Base-by-base conservation (phyloP, 2,888 invertebrate species). In the Brachycybe producta region DNA sequence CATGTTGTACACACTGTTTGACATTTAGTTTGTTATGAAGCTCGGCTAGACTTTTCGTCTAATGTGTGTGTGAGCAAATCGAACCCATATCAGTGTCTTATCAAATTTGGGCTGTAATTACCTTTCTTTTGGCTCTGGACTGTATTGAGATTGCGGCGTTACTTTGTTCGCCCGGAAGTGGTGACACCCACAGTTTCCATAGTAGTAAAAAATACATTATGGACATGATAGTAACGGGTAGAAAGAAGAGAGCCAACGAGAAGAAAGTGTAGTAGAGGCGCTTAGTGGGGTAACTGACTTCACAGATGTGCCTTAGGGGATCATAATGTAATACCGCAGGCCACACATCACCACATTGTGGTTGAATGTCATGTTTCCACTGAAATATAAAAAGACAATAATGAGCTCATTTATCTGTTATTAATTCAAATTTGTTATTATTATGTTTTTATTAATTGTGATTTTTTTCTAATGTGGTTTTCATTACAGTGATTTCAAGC, bases 211-310 rank as follows among this genome's bases (percentile, higher is more conserved):
- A 56, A 52, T 70, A 70, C 3, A 68, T 65, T 3, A 62, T 57
- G 1, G 62, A 56, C 68, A 70, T 70, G 17, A 67, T 60, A 26
- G 63, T 49, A 21, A 68, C 63, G 1, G 70, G 70, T 11, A 69
- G 49, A 54, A 69, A 67, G 57, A 66, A 70, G 7, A 70, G 56
- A 0, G 66, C 64, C 5, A 67, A 57, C 4, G 65, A 63, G 27
- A 68, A 59, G 26, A 60, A 58, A 5, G 59, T 57, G 52, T 60
- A 60, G 43, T 60, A 60, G 21, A 58, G 40, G 38, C 56, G 57
- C 39, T 59, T 59, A 36, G 52, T 39, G 2, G 57, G 57, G 40
- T 57, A 58, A 27, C 43, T 50, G 7, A 54, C 48, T 5, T 58
- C 35, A 32, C 60, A 60, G 1, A 32, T 24, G 3, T 28, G 27